Conservation (phyloP, 2,888 invertebrate species). For the Hoplodrina blanda region DNA sequence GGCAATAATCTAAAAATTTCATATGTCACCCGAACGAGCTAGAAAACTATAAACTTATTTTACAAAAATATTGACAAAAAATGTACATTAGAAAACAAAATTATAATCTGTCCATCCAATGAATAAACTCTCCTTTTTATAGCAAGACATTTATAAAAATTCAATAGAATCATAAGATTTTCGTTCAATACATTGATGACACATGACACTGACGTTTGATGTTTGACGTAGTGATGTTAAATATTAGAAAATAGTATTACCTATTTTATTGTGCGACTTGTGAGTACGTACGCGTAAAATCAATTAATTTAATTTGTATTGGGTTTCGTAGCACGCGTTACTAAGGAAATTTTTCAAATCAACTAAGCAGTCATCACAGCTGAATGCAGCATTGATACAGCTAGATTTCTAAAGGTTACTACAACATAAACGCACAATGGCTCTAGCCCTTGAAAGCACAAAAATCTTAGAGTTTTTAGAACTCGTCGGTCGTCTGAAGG, state of each 20-base stretch:
- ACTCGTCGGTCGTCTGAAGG: constrained; percentile 93
- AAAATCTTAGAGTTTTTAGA: constrained; percentile 93
- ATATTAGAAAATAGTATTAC: not conserved
- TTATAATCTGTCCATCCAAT: too few species aligned
- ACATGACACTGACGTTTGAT: too few species aligned
- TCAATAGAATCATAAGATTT: too few species aligned
- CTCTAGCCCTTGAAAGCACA: constrained; percentile 80
- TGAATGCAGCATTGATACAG: constrained; percentile 8
- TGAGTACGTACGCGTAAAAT: constrained; percentile 22
- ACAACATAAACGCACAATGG: constrained; percentile 65
- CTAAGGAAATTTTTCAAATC: constrained; percentile 9
- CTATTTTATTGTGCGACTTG: not conserved
- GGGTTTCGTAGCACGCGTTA: not conserved
- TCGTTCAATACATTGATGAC: too few species aligned
- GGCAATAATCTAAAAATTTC: too few species aligned
- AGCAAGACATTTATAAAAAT: too few species aligned
- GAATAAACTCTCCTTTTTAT: too few species aligned
- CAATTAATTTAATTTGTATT: constrained; percentile 15
- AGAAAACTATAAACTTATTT: too few species aligned
- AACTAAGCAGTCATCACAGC: not conserved
- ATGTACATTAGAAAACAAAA: too few species aligned
- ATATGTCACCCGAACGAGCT: too few species aligned
- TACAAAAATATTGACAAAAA: too few species aligned
- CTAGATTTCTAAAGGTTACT: constrained; percentile 10
- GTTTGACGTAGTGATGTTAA: too few species aligned